Percentiles rank a stretch among this genome's conserved stretches.
These are phyloP conservation scores for Tenodera sinensis DNA, from an alignment of 2,888 invertebrate species.

Conservation along the genomic window DNA sequence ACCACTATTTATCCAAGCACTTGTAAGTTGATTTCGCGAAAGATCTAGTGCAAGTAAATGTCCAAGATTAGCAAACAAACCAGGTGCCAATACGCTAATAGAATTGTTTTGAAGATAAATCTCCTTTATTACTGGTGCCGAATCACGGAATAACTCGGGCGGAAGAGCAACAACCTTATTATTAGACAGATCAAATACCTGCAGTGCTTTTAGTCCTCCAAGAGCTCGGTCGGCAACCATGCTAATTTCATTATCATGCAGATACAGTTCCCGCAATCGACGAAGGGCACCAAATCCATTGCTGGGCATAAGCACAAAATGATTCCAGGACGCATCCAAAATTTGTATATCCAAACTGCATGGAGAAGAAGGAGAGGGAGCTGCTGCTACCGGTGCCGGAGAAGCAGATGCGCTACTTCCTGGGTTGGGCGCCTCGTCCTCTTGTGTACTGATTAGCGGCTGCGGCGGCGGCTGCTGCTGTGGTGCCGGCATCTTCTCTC, in stretches of 20 bases:
- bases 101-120: constrained; percentile 90
- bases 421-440: constrained; percentile 41
- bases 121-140: constrained; percentile 75
- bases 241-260: constrained; percentile 85
- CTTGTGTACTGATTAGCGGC: constrained; percentile 61
- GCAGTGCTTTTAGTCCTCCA: constrained; percentile 73
- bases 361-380: constrained; percentile 39
- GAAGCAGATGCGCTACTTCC: constrained; percentile 39
- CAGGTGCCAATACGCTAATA: constrained; percentile 78
- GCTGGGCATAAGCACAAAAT: constrained; percentile 77
- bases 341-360: constrained; percentile 79
- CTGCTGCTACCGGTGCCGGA: constrained; percentile 40
- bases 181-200: constrained; percentile 82
- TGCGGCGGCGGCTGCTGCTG: constrained; percentile 39
- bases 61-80: constrained; percentile 79
- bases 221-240: constrained; percentile 83
- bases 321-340: constrained; percentile 79
- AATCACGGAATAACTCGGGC: constrained; percentile 77
- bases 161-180: constrained; percentile 88
- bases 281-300: constrained; percentile 77
- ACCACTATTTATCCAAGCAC: constrained; percentile 79
- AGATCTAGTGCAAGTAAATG: constrained; percentile 78
- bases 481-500: constrained; percentile 62
- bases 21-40: constrained; percentile 81
- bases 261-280: constrained; percentile 72